Evolutionary conservation across 2,797 vertebrate genomes (phyloP), one percentile per base, ranked within the genome.

Genomic region (Rachycentron canadum): DNA sequence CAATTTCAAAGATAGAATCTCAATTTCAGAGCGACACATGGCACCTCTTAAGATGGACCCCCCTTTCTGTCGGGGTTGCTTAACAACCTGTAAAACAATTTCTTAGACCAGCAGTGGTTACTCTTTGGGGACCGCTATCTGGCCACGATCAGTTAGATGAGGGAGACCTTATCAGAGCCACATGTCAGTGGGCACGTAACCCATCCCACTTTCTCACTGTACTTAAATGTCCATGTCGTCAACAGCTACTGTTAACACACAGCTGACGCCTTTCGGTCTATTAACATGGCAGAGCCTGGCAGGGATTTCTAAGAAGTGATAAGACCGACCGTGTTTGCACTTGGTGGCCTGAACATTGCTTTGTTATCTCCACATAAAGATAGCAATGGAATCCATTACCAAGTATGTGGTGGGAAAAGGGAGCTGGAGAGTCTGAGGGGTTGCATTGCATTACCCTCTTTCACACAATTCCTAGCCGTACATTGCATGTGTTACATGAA

Each of bases 1-100:
- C 84, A 83, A 90, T 92, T 92, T 90, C 70, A 79, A 73, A 89
- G 91, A 88, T 92, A 87, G 79, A 79, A 88, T 90, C 89, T 91
- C 47, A 75, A 52, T 88, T 87, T 83, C 67, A 70, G 76, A 61
- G 50, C 4, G 40, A 58, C 69, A 0, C 61, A 16, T 78, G 80
- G 26, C 79, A 55, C 78, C 78, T 84, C 77, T 79, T 55, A 47
- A 88, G 83, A 82, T 40, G 61, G 14, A 65, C 62, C 45, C 43
- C 56, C n/a, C 5, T 45, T 71, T 81, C 74, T 55, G 71, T 34
- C n/a, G 9, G 63, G 76, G 72, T 86, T 60, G 30, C 69, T 63
- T 56, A 66, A 63, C 79, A 73, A 87, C 71, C 69, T 57, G 64
- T 73, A 40, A 80, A 84, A 80, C 72, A 28, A 38, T 83, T 73